Conservation (phyloP, 2,113 vertebrate genomes). For the Taxidea taxus region DNA sequence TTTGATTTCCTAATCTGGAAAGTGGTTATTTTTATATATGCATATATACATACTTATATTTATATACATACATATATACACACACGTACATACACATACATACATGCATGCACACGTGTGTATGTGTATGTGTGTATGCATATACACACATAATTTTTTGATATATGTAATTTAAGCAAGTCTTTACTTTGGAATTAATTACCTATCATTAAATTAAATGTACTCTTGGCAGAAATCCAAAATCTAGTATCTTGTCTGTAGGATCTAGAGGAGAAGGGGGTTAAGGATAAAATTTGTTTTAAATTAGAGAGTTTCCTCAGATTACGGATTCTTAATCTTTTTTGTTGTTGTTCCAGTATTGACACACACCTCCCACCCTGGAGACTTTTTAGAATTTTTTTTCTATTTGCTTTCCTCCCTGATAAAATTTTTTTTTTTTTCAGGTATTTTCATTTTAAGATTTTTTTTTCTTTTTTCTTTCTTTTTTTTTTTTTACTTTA, state of each 20-base stretch:
- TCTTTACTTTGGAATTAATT: neutral
- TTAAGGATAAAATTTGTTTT: neutral
- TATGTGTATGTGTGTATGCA: neutral
- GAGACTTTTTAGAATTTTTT: neutral
- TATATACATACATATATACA: accelerated
- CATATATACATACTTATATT: neutral
- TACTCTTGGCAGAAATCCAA: neutral
- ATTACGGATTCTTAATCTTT: neutral
- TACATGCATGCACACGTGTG: too few species aligned
- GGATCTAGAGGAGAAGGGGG: neutral
- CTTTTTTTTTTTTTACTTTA: too few species aligned
- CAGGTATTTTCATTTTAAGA: too few species aligned
- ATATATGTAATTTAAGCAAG: neutral
- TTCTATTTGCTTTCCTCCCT: neutral
- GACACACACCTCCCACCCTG: too few species aligned
- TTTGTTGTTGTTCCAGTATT: neutral
- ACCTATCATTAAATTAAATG: neutral
- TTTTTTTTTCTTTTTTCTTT: too few species aligned
- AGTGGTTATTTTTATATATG: neutral
- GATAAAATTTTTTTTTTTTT: too few species aligned
- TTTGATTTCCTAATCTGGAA: neutral
- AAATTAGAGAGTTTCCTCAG: neutral
- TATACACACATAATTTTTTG: neutral
- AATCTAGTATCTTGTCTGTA: neutral
- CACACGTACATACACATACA: too few species aligned